Evolutionary conservation across 2,888 invertebrate genomes (phyloP).

Genomic region (Tipula confusa): DNA sequence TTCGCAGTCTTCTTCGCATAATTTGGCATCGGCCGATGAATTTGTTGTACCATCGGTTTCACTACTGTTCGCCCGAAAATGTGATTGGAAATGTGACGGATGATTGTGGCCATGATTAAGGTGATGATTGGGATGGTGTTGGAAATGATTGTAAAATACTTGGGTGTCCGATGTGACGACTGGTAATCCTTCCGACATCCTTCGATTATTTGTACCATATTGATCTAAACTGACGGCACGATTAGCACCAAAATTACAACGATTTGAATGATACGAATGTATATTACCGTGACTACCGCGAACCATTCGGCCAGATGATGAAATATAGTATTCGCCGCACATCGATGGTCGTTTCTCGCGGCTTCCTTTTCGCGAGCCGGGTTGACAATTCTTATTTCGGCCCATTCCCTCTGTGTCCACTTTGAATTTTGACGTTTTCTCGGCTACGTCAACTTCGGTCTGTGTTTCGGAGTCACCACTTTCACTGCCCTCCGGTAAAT

Average conservation of each 20-base stretch:
- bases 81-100: neutral
- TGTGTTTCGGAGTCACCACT: slow-evolving; percentile 64
- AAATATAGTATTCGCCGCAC: slow-evolving; percentile 50
- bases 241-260: slow-evolving; percentile 49
- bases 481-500: slow-evolving; percentile 56
- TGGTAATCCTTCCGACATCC: slow-evolving; percentile 48
- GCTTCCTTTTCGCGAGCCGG: slow-evolving; percentile 65
- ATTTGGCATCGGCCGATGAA: slow-evolving; percentile 25
- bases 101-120: neutral
- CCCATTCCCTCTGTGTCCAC: slow-evolving; percentile 65
- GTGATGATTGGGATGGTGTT: slow-evolving; percentile 42
- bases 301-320: slow-evolving; percentile 46
- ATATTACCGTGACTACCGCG: slow-evolving; percentile 51
- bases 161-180: slow-evolving; percentile 50
- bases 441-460: slow-evolving; percentile 67
- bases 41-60: slow-evolving; percentile 14
- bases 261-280: slow-evolving; percentile 45
- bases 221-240: slow-evolving; percentile 50
- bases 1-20: slow-evolving; percentile 28
- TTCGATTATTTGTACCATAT: slow-evolving; percentile 47
- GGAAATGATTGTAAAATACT: slow-evolving; percentile 49
- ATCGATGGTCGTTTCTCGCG: slow-evolving; percentile 56
- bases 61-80: neutral
- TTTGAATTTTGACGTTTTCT: slow-evolving; percentile 70
- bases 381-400: slow-evolving; percentile 58